Evolutionary conservation across 2,888 invertebrate species (phyloP), one percentile per base, ranked within the genome.

Genomic region (Luperina nickerlii): DNA sequence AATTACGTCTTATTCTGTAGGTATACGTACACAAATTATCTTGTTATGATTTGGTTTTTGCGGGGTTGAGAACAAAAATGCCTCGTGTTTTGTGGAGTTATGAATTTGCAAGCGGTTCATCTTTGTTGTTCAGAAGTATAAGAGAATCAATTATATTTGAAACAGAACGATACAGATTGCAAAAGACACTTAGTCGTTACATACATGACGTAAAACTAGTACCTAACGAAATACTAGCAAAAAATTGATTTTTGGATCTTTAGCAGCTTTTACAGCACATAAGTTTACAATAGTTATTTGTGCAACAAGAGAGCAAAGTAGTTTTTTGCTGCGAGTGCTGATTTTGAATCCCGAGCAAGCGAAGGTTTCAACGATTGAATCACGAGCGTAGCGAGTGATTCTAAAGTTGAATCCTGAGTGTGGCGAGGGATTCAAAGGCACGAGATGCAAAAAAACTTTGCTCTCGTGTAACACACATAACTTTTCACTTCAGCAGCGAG

Each of bases 31-130:
- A 18, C 3, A 81, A 80, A 84, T 75, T 57, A 73, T 75, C 3
- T 73, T 81, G 51, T 75, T 65, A 74, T 68, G 63, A 65, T 84
- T 71, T 74, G 38, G 70, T 75, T 83, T 73, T 32, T 57, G 77
- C 4, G 27, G 27, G 54, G 45, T 48, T 68, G 42, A 32, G 18
- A 74, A 20, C 32, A 63, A 15, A 54, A 15, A 15, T 27, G 51
- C 32, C 20, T 60, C 8, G 6, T 48, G 45, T 38, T 60, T 65
- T 11, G n/a, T 68, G n/a, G n/a, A 60, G 65, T 57, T 65, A 80
- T 60, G 60, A 71, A 60, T 60, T 45, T 65, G 18, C 24, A n/a
- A 57, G 18, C 18, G 27, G 7, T 38, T 45, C 7, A 2, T 48
- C n/a, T 63, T 76, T 70, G 63, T 54, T 63, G 13, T 48, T 57